phyloP scores from a whole-genome alignment of 1,140 invertebrate species.

The Lutraria rhynchaena region DNA sequence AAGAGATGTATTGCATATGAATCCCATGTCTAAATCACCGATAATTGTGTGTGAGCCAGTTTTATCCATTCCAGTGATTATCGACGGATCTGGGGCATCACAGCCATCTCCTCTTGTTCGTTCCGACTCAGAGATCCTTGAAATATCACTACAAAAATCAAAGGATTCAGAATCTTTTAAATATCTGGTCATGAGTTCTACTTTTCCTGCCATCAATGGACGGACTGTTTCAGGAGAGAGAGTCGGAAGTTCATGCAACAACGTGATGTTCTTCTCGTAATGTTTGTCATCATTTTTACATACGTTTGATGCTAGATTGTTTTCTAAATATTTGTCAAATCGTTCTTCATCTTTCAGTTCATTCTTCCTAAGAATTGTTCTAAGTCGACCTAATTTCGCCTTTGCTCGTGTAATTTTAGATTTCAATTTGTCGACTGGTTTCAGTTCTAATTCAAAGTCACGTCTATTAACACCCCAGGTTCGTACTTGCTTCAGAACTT shows the following conservation, averaged over 20 bases:
- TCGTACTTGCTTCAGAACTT: slow-evolving; percentile 12
- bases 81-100: neutral
- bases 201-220: neutral
- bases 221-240: neutral
- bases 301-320: neutral
- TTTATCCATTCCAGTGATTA: neutral
- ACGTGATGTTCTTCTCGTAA: slow-evolving; percentile 2
- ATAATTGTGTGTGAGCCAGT: too few species aligned
- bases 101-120: neutral
- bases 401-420: neutral
- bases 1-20: neutral
- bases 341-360: neutral
- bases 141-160: neutral
- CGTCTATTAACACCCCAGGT: neutral
- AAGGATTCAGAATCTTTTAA: neutral
- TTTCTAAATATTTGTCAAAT: neutral
- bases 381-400: neutral
- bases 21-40: neutral
- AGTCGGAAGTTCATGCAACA: neutral
- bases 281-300: neutral
- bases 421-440: neutral
- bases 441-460: neutral
- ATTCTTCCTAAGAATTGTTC: neutral
- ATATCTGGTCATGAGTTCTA: neutral
- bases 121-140: neutral